phyloP scores from a whole-genome alignment of 2,797 vertebrate genomes.

The Anabacerthia variegaticeps region DNA sequence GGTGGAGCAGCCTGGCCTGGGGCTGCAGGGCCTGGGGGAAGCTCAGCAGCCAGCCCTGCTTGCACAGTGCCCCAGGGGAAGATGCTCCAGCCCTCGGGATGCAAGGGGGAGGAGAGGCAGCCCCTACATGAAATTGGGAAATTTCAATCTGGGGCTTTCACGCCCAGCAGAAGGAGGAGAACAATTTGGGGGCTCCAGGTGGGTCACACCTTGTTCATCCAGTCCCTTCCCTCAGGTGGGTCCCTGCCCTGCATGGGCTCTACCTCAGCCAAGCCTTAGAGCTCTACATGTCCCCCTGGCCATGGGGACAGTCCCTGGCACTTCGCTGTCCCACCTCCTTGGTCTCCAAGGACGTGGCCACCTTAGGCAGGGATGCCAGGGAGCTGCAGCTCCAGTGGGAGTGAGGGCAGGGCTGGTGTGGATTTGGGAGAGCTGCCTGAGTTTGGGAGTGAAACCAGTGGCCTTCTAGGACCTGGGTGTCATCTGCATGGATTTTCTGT shows the following conservation, averaged over 20 bases:
- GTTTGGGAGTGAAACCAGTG: neutral
- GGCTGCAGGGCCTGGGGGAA: rapidly evolving
- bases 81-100: neutral
- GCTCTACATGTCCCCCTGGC: neutral
- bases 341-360: neutral
- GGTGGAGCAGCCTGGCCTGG: neutral
- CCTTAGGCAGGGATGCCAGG: rapidly evolving
- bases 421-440: neutral
- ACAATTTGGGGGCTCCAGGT: neutral
- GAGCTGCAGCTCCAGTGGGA: neutral
- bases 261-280: neutral
- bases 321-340: neutral
- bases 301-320: neutral
- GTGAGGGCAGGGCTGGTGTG: neutral
- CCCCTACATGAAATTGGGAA: rapidly evolving
- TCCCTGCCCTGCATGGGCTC: neutral
- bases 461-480: neutral
- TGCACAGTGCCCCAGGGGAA: rapidly evolving
- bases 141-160: neutral
- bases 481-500: neutral
- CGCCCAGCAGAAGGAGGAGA: neutral
- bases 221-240: neutral
- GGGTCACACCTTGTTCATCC: neutral
- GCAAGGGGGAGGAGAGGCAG: rapidly evolving
- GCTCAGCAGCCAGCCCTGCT: neutral